Evolutionary conservation across 2,888 invertebrate genomes (phyloP).

Genomic region (Stenodera caucasica): DNA sequence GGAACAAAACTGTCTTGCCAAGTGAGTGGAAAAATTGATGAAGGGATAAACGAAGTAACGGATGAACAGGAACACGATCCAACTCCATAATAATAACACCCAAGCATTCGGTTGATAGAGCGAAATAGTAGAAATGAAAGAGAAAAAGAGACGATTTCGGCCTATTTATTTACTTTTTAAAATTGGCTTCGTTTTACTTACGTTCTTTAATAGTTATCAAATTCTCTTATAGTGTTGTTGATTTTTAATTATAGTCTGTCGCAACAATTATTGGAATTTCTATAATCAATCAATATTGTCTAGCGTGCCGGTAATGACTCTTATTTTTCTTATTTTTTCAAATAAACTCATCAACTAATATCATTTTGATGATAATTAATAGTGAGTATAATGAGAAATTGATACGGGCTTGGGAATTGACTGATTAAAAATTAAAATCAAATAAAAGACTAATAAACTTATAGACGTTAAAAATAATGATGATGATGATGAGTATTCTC

Average conservation of each 20-base stretch:
- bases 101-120: too few species aligned
- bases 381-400: not conserved
- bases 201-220: not conserved
- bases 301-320: not conserved
- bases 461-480: too few species aligned
- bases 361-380: not conserved
- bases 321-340: not conserved
- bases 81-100: not conserved
- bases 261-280: not conserved
- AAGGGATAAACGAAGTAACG: conserved; percentile 12
- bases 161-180: not conserved
- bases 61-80: conserved; percentile 4
- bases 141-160: not conserved
- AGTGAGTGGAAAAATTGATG: conserved; percentile 13
- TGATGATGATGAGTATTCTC: too few species aligned
- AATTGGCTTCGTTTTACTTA: too few species aligned
- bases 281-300: not conserved
- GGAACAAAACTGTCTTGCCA: conserved; percentile 11
- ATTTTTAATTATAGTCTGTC: not conserved
- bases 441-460: not conserved
- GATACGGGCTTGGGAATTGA: not conserved
- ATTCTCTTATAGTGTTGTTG: not conserved
- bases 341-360: not conserved
- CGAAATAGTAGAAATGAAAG: not conserved
- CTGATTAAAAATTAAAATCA: not conserved